Evolutionary conservation across 2,888 invertebrate genomes (phyloP), one percentile per base, ranked within the genome.

Genomic region (Sylvicola fuscatus): DNA sequence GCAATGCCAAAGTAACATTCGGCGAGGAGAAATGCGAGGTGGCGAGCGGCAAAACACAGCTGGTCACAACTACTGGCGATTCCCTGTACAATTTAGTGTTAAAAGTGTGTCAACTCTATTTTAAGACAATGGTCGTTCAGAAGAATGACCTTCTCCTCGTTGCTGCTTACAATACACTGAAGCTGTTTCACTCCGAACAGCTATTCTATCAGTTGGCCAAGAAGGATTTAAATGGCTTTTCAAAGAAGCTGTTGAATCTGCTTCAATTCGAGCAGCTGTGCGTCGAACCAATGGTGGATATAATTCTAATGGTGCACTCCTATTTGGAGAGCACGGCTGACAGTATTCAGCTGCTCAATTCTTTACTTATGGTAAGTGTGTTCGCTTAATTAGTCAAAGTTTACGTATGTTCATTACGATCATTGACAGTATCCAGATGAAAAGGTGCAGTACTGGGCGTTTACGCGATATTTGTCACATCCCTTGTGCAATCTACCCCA

Each of bases 291-390:
- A 55, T 73, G 2, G 57, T 76, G 2, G 69, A 74, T 45, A 55
- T 80, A 10, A 56, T 72, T 33, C 78, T 81, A 50, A 58, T 68
- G 38, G 47, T 75, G 34, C 48, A 74, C 39, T 58, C 59, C 26
- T 65, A 70, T 42, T 49, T 76, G 43, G 50, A 54, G 14, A 59
- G 64, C 7, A 5, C n/a, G 27, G 52, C 54, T 0, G 67, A 72
- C 35, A 70, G 70, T 46, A 54, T 64, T 16, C 51, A 52, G 2
- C 56, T 73, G 39, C 59, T 78, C 40, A 52, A 61, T 14, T 62
- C 62, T 0, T 59, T 80, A 36, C 47, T 21, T 21, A 6, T 21
- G 21, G 21, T 21, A 8, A 21, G 21, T 21, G n/a, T n/a, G n/a
- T n/a, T n/a, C n/a, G n/a, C n/a, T n/a, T n/a, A n/a, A n/a, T n/a